Percentiles rank a stretch among this genome's conserved stretches.
phyloP scores from a whole-genome alignment of 1,140 invertebrate species.

The Scaptomyza montana region DNA sequence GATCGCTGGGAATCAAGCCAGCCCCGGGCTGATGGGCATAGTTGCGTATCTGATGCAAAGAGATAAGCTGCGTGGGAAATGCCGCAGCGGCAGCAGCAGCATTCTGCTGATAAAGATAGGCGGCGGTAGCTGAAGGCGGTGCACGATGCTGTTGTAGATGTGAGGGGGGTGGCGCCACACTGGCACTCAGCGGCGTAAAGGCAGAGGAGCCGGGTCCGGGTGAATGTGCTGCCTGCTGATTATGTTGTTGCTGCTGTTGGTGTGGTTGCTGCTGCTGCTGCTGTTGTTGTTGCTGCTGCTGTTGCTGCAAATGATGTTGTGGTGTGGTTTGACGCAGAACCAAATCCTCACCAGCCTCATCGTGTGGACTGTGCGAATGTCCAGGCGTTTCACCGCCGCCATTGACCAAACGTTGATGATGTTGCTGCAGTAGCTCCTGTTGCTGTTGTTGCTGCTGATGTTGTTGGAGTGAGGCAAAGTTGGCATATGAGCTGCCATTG shows the following conservation, averaged over 20 bases:
- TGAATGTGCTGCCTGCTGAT: constrained; percentile 60
- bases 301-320: constrained; percentile 71
- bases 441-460: constrained; percentile 86
- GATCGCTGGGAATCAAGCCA: constrained; percentile 83
- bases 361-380: constrained; percentile 80
- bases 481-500: constrained; percentile 87
- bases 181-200: constrained; percentile 93
- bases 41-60: constrained; percentile 97
- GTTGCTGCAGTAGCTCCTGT: constrained; percentile 61
- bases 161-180: constrained; percentile 87
- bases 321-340: constrained; percentile 63
- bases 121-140: constrained; percentile 83
- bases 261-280: constrained; percentile 85
- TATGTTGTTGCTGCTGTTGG: constrained; percentile 82
- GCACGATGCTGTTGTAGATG: constrained; percentile 87
- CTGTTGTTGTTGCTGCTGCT: constrained; percentile 68
- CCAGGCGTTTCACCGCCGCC: constrained; percentile 65
- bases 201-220: constrained; percentile 87
- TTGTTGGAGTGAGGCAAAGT: constrained; percentile 87
- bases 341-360: constrained; percentile 85
- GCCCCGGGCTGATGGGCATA: constrained; percentile 94
- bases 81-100: constrained; percentile 88
- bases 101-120: constrained; percentile 82
- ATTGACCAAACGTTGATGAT: constrained; percentile 61
- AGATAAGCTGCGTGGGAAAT: constrained; percentile 97